Base-by-base conservation (phyloP, 2,888 invertebrate species). In the Nezara viridula region DNA sequence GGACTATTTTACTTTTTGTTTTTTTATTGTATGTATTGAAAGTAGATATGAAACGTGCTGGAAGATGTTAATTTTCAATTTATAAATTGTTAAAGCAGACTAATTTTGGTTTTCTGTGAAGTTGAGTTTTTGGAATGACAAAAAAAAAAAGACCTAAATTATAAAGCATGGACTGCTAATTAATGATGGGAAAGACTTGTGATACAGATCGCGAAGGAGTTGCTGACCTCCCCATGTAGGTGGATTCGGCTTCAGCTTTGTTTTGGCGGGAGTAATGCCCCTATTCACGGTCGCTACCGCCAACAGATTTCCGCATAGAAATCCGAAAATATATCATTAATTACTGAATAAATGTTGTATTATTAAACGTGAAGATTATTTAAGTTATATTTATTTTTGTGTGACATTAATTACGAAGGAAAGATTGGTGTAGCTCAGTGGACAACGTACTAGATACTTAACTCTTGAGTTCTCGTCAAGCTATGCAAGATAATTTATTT, bases 211-310 rank as follows among this genome's bases (percentile, higher is more conserved):
- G 37, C 66, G 37, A 73, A 73, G 60, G 27, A 60, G 66, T 73
- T 73, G 66, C 19, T 73, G 66, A 73, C 66, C 66, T 73, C 32
- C 37, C 66, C 37, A 7, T 7, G 66, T 73, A 37, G 66, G 66
- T 73, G 66, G 32, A 19, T 73, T 73, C 66, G 32, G 37, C 32
- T 73, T 19, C 2, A 73, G 60, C 66, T 81, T 81, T 81, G n/a
- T 81, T 81, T 81, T 81, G 81, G n/a, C 81, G 81, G 44, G 81
- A 44, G 44, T 81, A 81, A 44, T 37, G 81, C 44, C 81, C 81
- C 10, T 37, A 81, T n/a, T 44, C 81, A 81, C 81, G 81, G 81
- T 81, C 81, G 44, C 2, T 4, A 0, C 44, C 40, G 44, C 81
- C 81, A 81, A 81, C 81, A 19, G 66, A 73, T 32, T 73, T 73